phyloP scores from a whole-genome alignment of 2,888 invertebrate species.

The Kryphioiulus occultus region DNA sequence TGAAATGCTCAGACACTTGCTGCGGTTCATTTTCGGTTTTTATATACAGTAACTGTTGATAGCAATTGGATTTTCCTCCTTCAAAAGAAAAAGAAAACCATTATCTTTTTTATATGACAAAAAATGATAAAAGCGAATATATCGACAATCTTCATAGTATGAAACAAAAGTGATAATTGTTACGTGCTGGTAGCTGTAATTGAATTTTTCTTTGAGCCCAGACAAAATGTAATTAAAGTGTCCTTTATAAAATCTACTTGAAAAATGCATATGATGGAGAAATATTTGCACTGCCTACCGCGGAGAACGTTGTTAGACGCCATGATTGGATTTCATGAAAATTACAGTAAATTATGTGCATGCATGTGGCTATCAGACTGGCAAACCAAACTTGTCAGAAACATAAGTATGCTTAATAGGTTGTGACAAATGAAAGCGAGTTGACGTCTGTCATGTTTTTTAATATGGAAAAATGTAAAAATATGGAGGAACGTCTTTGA shows the following conservation, averaged over 20 bases:
- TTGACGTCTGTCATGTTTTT: no score
- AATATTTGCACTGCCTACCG: background rate
- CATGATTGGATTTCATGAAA: background rate
- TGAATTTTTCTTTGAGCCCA: background rate
- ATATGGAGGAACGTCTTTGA: no score
- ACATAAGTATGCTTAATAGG: no score
- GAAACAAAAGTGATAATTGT: background rate
- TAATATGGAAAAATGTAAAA: no score
- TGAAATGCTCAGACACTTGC: no score
- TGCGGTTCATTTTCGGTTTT: no score
- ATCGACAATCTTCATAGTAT: background rate
- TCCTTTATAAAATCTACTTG: background rate
- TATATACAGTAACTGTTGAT: no score
- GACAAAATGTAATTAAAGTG: slow-evolving; percentile 2
- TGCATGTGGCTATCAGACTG: background rate
- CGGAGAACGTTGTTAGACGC: background rate
- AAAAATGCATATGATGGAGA: background rate
- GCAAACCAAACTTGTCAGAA: background rate
- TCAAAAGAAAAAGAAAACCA: no score
- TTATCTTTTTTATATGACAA: background rate
- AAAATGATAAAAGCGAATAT: background rate
- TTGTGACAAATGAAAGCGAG: no score
- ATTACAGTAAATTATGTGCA: background rate
- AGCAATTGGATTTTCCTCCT: no score
- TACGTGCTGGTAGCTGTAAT: background rate